These are phyloP conservation scores for Lepidocolaptes lacrymiger DNA, from an alignment of 2,797 vertebrate species.

Conservation along the genomic window DNA sequence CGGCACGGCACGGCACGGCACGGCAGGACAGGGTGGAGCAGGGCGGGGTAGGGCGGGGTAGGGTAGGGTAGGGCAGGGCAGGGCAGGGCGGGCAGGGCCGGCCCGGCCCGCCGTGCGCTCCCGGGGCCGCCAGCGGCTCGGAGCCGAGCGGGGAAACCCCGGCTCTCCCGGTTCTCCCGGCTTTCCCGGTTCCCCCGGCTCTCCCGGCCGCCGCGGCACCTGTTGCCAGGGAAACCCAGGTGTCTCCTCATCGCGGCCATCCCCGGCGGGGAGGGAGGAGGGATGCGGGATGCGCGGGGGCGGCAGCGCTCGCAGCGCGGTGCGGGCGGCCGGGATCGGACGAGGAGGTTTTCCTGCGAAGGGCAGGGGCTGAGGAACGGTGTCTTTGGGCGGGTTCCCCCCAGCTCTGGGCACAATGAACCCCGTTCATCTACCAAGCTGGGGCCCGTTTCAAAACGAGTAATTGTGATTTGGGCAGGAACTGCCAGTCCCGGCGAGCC, in stretches of 20 bases:
- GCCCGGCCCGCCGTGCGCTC: neutral
- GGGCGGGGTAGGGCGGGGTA: too few species aligned
- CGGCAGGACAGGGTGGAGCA: too few species aligned
- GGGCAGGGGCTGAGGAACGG: neutral
- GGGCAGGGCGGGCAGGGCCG: neutral
- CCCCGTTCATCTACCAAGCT: neutral
- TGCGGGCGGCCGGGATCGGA: neutral
- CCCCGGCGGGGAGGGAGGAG: neutral
- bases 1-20: too few species aligned
- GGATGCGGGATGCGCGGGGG: neutral
- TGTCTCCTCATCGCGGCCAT: conserved; percentile 55
- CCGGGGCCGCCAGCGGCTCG: neutral
- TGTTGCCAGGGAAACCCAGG: conserved; percentile 65
- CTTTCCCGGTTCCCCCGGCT: neutral
- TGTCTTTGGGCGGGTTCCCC: neutral
- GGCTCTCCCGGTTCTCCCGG: neutral
- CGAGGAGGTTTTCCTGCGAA: neutral
- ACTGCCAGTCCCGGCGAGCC: neutral
- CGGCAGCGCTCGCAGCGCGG: neutral
- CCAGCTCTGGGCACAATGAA: neutral
- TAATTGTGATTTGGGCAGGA: neutral
- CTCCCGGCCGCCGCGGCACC: conserved; percentile 18
- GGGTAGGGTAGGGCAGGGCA: too few species aligned
- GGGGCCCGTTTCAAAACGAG: neutral
- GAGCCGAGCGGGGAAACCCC: conserved; percentile 12